A percentile compares a stretch with the other conserved stretches of the same genome.
These are phyloP conservation scores for Drosophila birchii DNA, from an alignment of 2,888 invertebrate species.

Conservation along the genomic window DNA sequence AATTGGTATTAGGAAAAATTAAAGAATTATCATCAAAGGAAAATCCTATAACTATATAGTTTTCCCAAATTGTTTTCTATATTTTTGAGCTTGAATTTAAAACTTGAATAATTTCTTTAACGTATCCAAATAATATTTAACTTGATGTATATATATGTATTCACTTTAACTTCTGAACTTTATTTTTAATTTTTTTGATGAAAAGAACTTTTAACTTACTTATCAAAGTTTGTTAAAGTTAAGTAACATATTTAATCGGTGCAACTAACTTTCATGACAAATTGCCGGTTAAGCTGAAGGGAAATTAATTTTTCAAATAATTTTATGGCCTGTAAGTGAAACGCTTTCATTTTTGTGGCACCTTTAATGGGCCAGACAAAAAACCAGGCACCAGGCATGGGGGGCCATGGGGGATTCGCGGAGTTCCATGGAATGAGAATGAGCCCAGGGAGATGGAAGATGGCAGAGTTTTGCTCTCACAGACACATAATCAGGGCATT, in stretches of 20 bases:
- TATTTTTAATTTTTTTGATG: background rate
- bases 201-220: background rate
- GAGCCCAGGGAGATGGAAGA: conserved; percentile 8
- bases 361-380: conserved; percentile 35
- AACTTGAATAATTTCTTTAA: background rate
- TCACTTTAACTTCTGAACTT: background rate
- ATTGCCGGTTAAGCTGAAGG: conserved; percentile 4
- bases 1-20: background rate
- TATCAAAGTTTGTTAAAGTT: background rate
- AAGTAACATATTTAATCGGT: background rate
- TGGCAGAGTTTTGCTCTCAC: conserved; percentile 1
- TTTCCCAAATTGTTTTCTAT: background rate
- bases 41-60: background rate
- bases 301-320: conserved; percentile 21
- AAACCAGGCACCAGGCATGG: background rate
- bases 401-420: conserved; percentile 11
- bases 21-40: background rate
- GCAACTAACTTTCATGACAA: background rate
- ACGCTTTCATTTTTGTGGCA: conserved; percentile 23
- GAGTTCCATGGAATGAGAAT: conserved; percentile 4
- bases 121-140: background rate
- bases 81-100: background rate
- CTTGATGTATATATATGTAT: too few relatives aligned
- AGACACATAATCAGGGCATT: conserved; percentile 57
- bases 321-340: conserved; percentile 25